Percentiles rank a stretch among this genome's conserved stretches.
Evolutionary conservation across 2,888 invertebrate genomes (phyloP).

Genomic region (Cepaea hortensis): DNA sequence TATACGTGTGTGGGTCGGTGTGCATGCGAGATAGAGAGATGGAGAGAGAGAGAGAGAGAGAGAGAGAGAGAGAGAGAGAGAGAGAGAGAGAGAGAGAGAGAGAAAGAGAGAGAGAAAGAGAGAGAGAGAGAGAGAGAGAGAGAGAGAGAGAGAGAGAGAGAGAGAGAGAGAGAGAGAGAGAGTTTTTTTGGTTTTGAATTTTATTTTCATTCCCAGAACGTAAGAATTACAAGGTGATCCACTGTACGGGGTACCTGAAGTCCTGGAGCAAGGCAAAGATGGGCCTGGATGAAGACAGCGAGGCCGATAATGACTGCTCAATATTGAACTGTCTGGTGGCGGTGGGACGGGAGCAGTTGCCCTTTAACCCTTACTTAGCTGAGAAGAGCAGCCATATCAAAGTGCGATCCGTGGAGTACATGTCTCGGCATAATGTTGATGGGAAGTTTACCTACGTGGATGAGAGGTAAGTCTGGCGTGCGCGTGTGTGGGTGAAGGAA

Average conservation of each 20-base stretch:
- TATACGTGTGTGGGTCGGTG: too few species aligned
- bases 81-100: too few species aligned
- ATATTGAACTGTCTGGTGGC: slow-evolving; percentile 92
- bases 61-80: too few species aligned
- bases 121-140: too few species aligned
- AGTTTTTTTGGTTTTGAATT: background rate
- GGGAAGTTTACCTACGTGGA: slow-evolving; percentile 95
- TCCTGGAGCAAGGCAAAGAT: slow-evolving; percentile 91
- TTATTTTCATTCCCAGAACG: slow-evolving; percentile 80
- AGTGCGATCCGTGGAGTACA: slow-evolving; percentile 79
- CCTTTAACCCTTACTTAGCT: slow-evolving; percentile 78
- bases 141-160: too few species aligned
- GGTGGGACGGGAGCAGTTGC: slow-evolving; percentile 86
- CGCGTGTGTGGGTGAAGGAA: too few species aligned
- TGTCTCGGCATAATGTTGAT: slow-evolving; percentile 90
- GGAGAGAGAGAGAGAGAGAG: too few species aligned
- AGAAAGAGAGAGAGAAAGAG: too few species aligned
- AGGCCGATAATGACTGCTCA: slow-evolving; percentile 80
- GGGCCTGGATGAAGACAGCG: slow-evolving; percentile 83
- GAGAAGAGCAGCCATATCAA: slow-evolving; percentile 56
- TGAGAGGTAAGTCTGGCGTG: slow-evolving; percentile 82
- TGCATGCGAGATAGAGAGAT: too few species aligned
- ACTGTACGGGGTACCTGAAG: slow-evolving; percentile 94
- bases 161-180: too few species aligned
- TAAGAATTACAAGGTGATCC: slow-evolving; percentile 88